Evolutionary conservation across 2,888 invertebrate genomes (phyloP), one percentile per base, ranked within the genome.

Genomic region (Petrolisthes manimaculis): DNA sequence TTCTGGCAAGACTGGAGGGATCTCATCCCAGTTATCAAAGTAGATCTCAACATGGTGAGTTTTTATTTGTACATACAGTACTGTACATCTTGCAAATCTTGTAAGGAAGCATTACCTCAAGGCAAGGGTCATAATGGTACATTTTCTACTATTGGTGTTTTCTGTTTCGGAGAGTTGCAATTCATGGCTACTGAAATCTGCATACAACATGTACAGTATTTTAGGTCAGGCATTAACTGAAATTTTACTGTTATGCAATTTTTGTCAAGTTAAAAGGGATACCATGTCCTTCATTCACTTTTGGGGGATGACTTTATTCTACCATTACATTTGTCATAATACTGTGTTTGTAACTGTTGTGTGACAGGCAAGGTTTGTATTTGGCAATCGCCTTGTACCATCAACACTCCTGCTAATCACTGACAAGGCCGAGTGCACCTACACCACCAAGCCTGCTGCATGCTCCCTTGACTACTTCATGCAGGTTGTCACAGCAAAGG

Each of bases 381-480:
- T 98, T 93, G 99, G 99, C 61, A 99, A 99, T 94, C 95, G 97
- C 90, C 94, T 98, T 91, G 96, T 99, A 53, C 99, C 99, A 0
- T 98, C 98, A 21, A 98, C 98, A 0, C 94, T 99, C 86, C 97
- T 97, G 24, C 95, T 97, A 92, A 97, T 96, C 88, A 96, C 98
- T 83, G 99, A 99, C 93, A 98, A 99, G 93, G 96, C 97, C 9
- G 97, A 98, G 93, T 95, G 98, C 93, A 96, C 97, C 56, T 99
- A 98, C 93, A 98, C 98, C 90, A 98, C 98, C 8, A 98, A 98
- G 93, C 97, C 98, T 5, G 97, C 98, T 0, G 97, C 97, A 3
- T 98, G 98, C 18, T 96, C 96, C 56, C 94, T 98, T 90, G 99
- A 99, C 93, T 95, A 97, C 93, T 96, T 98, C 92, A 98, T 98